Evolutionary conservation across 1,140 invertebrate genomes (phyloP), one percentile per base, ranked within the genome.

Genomic region (Drosophila tsacasi): DNA sequence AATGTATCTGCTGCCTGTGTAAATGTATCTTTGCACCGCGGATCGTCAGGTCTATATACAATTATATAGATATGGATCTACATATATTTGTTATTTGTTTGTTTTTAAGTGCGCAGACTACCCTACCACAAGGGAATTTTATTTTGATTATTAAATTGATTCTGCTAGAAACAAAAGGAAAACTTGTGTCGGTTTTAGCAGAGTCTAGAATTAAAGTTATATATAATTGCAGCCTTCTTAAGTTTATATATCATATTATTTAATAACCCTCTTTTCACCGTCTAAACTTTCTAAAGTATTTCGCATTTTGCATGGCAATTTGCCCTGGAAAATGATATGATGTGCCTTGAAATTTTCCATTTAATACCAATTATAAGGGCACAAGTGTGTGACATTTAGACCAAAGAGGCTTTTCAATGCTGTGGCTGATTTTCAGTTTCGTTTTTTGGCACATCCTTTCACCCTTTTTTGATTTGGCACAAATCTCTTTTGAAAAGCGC

Each of bases 71-170:
- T 30, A 23, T 23, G 6, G 3, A 27, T 27, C 2, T 25, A n/a
- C 25, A 47, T n/a, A 12, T 15, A 46, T 52, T 21, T 15, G 19
- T n/a, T 27, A 47, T 46, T 57, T 59, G 30, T 35, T n/a, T 42
- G 25, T 23, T 19, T n/a, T 30, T 17, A n/a, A 23, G 42, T 68
- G 39, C 25, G 25, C 44, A 67, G 19, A 5, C 2, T 21, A 42
- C 64, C 64, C 80, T 87, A 80, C 72, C 80, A 44, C 83, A 90
- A 84, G 67, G 50, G 50, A 67, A 68, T 21, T 66, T 46, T 0
- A 1, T 27, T 44, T 44, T 32, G 42, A 39, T 42, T 49, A 58
- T 39, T 50, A 44, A 19, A 37, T 44, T 42, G 42, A 46, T 62
- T 65, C 27, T 49, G n/a, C n/a, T n/a, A n/a, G n/a, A n/a, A n/a